Conservation (phyloP, 92 coral and sea anemone genomes). For the Palythoa heliodiscus region DNA sequence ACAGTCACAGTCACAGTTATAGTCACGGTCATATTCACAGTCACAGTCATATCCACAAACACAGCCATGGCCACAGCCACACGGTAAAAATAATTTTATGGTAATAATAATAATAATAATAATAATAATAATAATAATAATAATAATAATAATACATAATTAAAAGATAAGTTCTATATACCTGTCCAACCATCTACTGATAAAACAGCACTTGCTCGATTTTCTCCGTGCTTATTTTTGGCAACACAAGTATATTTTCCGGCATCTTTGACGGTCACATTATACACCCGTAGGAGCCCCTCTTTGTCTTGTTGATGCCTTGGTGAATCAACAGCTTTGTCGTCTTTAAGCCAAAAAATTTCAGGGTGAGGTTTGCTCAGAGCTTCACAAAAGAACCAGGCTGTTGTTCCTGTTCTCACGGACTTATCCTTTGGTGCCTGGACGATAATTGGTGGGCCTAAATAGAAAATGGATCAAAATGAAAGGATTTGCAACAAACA, state of each 20-base stretch:
- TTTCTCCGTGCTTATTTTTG: not conserved
- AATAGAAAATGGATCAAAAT: not conserved
- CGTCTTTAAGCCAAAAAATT: slow-evolving; percentile 23
- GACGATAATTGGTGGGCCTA: slow-evolving; percentile 22
- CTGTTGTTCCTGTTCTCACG: slow-evolving; percentile 4
- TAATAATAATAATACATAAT: no score
- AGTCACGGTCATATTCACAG: not conserved
- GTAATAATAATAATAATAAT: no score
- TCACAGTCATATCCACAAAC: not conserved
- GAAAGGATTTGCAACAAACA: not conserved
- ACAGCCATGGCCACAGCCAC: no score
- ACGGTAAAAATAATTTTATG: no score
- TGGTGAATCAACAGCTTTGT: not conserved
- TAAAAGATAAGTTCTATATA: not conserved
- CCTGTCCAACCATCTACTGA: slow-evolving; percentile 23
- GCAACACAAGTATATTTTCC: slow-evolving; percentile 37
- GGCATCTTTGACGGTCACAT: slow-evolving; percentile 14
- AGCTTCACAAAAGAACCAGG: slow-evolving; percentile 18
- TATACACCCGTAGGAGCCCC: not conserved
- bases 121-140: no score
- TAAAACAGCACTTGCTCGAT: not conserved
- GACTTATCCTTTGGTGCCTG: not conserved
- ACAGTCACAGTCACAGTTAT: no score
- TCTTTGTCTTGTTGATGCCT: not conserved
- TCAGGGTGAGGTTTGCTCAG: slow-evolving; percentile 3